These are phyloP conservation scores for Petrophora chlorosata DNA, from an alignment of 2,888 invertebrate species.

Conservation along the genomic window DNA sequence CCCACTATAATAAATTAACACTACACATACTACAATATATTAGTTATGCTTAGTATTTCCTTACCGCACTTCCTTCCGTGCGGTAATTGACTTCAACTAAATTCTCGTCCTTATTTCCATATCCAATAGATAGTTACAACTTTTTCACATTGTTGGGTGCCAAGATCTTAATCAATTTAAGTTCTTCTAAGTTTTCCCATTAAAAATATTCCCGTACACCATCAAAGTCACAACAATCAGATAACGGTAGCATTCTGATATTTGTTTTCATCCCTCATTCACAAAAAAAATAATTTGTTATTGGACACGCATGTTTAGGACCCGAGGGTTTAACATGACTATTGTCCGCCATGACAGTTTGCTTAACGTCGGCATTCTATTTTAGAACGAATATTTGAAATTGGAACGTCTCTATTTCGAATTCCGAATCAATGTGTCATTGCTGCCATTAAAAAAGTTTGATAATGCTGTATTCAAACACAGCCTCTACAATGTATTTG, in stretches of 20 bases:
- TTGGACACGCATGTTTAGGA: conserved; percentile 62
- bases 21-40: too few relatives aligned
- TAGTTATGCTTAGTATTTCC: too few relatives aligned
- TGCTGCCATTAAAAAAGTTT: conserved; percentile 26
- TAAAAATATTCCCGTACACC: conserved; percentile 37
- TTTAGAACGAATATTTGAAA: conserved; percentile 57
- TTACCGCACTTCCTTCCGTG: too few relatives aligned
- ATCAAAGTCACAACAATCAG: conserved; percentile 36
- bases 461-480: conserved; percentile 4
- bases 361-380: conserved; percentile 60
- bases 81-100: too few relatives aligned
- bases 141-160: too few relatives aligned
- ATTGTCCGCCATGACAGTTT: conserved; percentile 69
- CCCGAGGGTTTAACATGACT: conserved; percentile 48
- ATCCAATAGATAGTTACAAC: neutral
- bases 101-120: too few relatives aligned
- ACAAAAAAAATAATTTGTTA: conserved; percentile 59
- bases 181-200: neutral
- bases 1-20: too few relatives aligned
- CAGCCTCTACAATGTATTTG: too few relatives aligned
- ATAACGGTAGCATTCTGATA: conserved; percentile 47
- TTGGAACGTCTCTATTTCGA: conserved; percentile 63
- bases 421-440: conserved; percentile 35
- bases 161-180: neutral
- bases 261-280: conserved; percentile 47